Conservation (phyloP, 2,797 vertebrate species). For the Hozukius guyotensis region DNA sequence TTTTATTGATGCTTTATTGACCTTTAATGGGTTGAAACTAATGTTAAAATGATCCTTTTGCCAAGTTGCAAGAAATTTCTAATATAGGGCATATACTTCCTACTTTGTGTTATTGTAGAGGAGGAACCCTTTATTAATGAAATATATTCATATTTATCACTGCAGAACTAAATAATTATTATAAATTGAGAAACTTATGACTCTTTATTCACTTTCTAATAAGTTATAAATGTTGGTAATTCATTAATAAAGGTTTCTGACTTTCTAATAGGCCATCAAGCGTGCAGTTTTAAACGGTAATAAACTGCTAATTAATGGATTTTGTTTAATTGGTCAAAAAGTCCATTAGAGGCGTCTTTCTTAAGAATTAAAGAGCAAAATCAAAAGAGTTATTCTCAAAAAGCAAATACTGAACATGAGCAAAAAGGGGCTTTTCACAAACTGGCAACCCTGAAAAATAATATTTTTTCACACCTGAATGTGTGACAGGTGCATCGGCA, state of each 20-base stretch:
- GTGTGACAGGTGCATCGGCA: not conserved
- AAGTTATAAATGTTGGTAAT: not conserved
- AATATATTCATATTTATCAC: not conserved
- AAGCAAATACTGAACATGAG: too few relatives aligned
- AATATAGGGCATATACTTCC: too few relatives aligned
- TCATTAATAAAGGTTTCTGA: not conserved
- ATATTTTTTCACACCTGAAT: not conserved
- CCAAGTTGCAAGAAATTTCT: too few relatives aligned
- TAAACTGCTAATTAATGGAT: not conserved
- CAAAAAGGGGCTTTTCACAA: not conserved
- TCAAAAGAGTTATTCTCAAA: too few relatives aligned
- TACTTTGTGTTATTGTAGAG: not conserved
- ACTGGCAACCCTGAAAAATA: not conserved
- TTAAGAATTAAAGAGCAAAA: too few relatives aligned
- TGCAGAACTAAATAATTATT: not conserved
- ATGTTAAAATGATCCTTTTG: not conserved
- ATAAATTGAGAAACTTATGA: not conserved
- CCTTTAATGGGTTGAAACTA: not conserved
- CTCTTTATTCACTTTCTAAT: not conserved
- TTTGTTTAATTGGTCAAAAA: not conserved
- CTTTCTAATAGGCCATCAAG: not conserved
- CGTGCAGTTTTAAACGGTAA: rapidly evolving
- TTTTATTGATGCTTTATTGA: not conserved
- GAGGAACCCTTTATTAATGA: not conserved
- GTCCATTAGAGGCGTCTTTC: rapidly evolving